Evolutionary conservation across 2,113 vertebrate genomes (phyloP).

Genomic region (Brienomyrus longianalis): DNA sequence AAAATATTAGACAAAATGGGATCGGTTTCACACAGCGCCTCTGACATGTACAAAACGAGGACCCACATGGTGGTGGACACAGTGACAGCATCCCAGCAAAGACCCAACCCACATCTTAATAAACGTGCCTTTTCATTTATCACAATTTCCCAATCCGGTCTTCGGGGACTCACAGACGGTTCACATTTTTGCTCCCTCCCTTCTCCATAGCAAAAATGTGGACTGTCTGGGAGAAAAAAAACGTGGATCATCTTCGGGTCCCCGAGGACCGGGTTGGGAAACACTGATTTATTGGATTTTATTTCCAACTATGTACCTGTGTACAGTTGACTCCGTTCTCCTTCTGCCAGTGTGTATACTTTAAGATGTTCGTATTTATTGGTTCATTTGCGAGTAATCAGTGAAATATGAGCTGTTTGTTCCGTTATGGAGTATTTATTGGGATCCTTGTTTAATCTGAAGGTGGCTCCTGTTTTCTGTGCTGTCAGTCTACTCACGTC

Average conservation of each 20-base stretch:
- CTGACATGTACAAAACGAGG: background rate
- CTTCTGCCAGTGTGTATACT: slow-evolving; percentile 69
- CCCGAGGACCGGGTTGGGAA: background rate
- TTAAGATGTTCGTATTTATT: slow-evolving; percentile 67
- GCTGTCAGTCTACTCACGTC: slow-evolving; percentile 70
- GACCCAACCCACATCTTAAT: slow-evolving; percentile 69
- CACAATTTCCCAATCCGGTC: background rate
- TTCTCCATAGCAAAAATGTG: background rate
- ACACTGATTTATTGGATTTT: slow-evolving; percentile 60
- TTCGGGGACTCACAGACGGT: background rate
- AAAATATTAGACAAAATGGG: background rate
- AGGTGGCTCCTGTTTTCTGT: slow-evolving; percentile 70
- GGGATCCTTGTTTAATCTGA: slow-evolving; percentile 63
- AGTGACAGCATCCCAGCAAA: slow-evolving; percentile 44
- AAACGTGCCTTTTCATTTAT: slow-evolving; percentile 79
- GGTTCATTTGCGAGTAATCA: slow-evolving; percentile 61
- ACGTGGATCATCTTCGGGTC: background rate
- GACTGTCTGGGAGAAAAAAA: background rate
- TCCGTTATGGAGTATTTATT: slow-evolving; percentile 76
- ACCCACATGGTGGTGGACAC: background rate
- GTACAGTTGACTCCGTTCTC: slow-evolving; percentile 56
- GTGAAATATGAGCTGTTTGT: slow-evolving; percentile 69
- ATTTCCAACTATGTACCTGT: slow-evolving; percentile 64
- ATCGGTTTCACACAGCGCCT: background rate
- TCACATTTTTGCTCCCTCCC: background rate